Evolutionary conservation across 2,113 vertebrate species (phyloP).

Genomic region (Oreotrochilus melanogaster): DNA sequence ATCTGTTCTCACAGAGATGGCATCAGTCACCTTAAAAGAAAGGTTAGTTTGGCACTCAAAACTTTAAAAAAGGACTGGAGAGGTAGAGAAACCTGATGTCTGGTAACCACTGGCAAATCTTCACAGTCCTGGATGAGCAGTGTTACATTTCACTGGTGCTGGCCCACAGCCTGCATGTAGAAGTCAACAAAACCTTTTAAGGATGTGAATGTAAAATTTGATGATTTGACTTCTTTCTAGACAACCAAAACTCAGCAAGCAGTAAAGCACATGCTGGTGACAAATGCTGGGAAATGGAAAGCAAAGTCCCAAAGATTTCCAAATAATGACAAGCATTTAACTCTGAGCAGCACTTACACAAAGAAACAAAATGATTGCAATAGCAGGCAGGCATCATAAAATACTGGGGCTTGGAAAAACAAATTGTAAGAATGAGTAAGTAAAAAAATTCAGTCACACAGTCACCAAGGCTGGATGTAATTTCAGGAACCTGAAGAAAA

Average conservation of each 20-base stretch:
- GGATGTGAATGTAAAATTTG: background rate
- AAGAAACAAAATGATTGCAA: background rate
- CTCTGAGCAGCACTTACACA: background rate
- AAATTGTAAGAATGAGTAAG: background rate
- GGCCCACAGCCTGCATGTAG: background rate
- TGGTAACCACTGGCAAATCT: background rate
- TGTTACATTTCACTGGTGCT: background rate
- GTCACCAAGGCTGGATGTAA: background rate
- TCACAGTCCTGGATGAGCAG: background rate
- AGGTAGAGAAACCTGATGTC: background rate
- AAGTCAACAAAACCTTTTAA: background rate
- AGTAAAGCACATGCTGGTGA: background rate
- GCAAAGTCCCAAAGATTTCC: background rate
- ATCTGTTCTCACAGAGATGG: background rate
- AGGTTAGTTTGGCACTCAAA: background rate
- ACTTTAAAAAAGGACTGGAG: background rate
- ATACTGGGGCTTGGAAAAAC: background rate
- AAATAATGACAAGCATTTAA: background rate
- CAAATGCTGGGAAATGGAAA: conserved; percentile 12
- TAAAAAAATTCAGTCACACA: background rate
- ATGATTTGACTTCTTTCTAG: background rate
- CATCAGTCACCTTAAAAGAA: background rate
- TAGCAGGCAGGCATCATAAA: background rate
- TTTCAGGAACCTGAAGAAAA: background rate
- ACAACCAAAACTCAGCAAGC: background rate